Conservation (phyloP, 2,113 vertebrate genomes). For the Hoplias malabaricus region DNA sequence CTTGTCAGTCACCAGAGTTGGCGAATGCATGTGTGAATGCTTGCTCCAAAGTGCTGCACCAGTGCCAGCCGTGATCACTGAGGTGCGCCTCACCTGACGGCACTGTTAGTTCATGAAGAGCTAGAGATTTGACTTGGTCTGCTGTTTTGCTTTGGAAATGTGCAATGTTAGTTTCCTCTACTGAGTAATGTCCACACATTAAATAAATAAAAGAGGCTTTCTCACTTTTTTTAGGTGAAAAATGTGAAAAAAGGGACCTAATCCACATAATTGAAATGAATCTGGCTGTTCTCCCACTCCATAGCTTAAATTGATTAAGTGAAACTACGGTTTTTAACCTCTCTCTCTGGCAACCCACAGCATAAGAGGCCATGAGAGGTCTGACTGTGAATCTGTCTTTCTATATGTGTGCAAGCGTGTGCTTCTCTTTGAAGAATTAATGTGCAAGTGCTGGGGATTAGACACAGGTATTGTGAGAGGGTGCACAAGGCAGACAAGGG, state of each 20-base stretch:
- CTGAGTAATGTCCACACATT: background rate
- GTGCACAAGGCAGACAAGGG: constrained; percentile 53
- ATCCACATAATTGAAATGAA: too few relatives aligned
- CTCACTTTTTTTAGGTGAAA: too few relatives aligned
- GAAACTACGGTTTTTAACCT: background rate
- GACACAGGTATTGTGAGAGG: constrained; percentile 73
- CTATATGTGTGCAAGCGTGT: constrained; percentile 6
- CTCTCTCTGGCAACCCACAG: background rate
- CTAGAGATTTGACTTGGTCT: background rate
- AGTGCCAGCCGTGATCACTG: background rate
- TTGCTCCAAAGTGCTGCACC: constrained; percentile 4
- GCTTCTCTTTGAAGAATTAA: constrained; percentile 74
- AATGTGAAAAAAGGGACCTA: too few relatives aligned
- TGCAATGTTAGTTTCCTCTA: background rate
- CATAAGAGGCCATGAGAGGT: background rate
- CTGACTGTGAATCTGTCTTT: background rate
- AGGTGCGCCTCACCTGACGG: too few relatives aligned
- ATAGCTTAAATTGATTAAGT: background rate
- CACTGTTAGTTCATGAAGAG: background rate
- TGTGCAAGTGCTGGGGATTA: constrained; percentile 74
- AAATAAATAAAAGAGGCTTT: background rate
- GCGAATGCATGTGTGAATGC: background rate
- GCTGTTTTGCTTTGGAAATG: background rate
- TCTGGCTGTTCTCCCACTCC: too few relatives aligned
- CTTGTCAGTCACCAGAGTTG: constrained; percentile 34